Conservation (phyloP, 2,888 invertebrate species). For the Chironomus riparius region DNA sequence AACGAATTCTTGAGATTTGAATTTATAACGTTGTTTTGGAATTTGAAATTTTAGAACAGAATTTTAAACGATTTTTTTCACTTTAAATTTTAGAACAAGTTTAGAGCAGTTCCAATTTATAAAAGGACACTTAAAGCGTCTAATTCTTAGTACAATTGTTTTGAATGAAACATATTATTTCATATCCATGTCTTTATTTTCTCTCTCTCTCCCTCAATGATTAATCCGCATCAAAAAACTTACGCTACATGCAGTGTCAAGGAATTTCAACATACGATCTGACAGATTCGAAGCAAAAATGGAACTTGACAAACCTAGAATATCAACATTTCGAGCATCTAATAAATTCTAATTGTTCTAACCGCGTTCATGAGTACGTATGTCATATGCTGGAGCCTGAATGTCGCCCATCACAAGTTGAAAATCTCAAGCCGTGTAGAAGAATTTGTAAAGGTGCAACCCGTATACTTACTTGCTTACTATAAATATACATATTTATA, state of each 20-base stretch:
- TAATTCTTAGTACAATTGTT: too few species aligned
- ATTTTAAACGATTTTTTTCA: too few species aligned
- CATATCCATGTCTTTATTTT: too few species aligned
- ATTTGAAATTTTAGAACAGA: too few species aligned
- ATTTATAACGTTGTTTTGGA: too few species aligned
- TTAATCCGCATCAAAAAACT: conserved; percentile 32
- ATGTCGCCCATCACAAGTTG: conserved; percentile 51
- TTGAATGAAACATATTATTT: too few species aligned
- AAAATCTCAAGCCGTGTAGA: conserved; percentile 53
- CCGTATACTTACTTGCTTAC: not conserved
- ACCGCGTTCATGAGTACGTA: conserved; percentile 51
- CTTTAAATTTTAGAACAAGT: not conserved
- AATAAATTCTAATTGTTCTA: conserved; percentile 54
- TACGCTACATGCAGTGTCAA: conserved; percentile 41
- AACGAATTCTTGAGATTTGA: too few species aligned
- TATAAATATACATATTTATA: not conserved
- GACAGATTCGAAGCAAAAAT: conserved; percentile 43
- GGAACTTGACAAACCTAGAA: conserved; percentile 33
- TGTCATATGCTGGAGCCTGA: conserved; percentile 58
- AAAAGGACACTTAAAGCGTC: too few species aligned
- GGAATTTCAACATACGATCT: conserved; percentile 59
- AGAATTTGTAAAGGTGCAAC: conserved; percentile 53
- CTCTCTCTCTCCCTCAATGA: too few species aligned
- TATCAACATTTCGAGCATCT: conserved; percentile 52
- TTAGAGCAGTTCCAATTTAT: too few species aligned